Percentiles rank a stretch among this genome's conserved stretches.
Conservation (phyloP, 2,113 vertebrate genomes). For the Sula dactylatra region DNA sequence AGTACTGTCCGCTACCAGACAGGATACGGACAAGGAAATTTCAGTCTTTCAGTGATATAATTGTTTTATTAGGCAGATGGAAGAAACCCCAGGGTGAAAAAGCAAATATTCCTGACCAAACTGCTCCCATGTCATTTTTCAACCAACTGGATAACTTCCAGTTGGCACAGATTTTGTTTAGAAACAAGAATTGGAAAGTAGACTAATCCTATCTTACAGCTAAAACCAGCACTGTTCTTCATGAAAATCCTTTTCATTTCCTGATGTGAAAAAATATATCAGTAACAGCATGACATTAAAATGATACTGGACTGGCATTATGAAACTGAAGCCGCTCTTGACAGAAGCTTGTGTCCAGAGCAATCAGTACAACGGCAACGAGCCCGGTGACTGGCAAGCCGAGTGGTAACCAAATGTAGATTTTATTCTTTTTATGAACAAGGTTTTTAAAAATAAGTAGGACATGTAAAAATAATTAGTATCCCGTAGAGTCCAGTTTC, state of each 20-base stretch:
- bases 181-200: conserved; percentile 41
- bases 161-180: conserved; percentile 36
- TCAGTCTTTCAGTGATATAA: conserved; percentile 1
- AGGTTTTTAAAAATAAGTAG: background rate
- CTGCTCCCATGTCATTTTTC: conserved; percentile 11
- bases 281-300: conserved; percentile 19
- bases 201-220: conserved; percentile 62
- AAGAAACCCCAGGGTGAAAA: conserved; percentile 33
- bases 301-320: background rate
- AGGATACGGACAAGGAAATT: background rate
- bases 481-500: background rate
- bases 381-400: background rate
- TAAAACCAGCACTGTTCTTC: conserved; percentile 20
- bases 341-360: background rate
- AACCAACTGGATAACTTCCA: conserved; percentile 48
- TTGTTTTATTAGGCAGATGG: conserved; percentile 44
- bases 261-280: conserved; percentile 35
- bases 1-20: background rate
- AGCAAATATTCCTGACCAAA: conserved; percentile 37
- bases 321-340: background rate
- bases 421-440: background rate
- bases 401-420: background rate
- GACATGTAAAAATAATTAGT: background rate
- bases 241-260: conserved; percentile 44
- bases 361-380: background rate